These are phyloP conservation scores for Gobio occitaniae DNA, from an alignment of 2,797 vertebrate genomes.

Conservation along the genomic window DNA sequence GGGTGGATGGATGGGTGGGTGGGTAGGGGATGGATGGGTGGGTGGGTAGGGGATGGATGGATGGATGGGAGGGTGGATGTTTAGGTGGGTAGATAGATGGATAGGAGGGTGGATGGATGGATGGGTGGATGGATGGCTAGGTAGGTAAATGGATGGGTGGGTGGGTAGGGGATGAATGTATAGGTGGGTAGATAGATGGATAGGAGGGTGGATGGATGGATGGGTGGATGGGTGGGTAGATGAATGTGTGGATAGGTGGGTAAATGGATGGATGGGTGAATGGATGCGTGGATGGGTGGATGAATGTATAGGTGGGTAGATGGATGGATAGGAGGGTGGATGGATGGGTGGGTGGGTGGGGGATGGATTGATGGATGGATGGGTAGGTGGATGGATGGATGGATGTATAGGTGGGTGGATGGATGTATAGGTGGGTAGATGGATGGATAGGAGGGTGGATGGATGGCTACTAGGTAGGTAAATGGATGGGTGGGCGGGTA, in stretches of 20 bases:
- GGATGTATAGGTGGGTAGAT: fast-evolving
- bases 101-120: fast-evolving
- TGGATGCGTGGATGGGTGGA: fast-evolving
- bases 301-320: fast-evolving
- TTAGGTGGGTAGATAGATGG: fast-evolving
- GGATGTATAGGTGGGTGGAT: fast-evolving
- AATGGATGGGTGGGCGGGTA: background rate
- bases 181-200: fast-evolving
- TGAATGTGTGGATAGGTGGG: fast-evolving
- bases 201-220: fast-evolving
- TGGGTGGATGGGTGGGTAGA: background rate
- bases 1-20: no score
- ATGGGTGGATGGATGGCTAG: fast-evolving
- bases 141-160: background rate
- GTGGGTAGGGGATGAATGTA: fast-evolving
- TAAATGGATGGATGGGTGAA: background rate
- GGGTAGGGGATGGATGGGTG: background rate
- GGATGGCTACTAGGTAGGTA: background rate
- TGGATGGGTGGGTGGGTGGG: background rate
- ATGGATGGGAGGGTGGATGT: fast-evolving
- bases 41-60: no score
- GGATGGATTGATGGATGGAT: background rate
- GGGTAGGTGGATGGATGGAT: background rate
- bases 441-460: background rate
- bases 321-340: fast-evolving